Conservation (phyloP, 2,888 invertebrate species). For the Athalia circularis region DNA sequence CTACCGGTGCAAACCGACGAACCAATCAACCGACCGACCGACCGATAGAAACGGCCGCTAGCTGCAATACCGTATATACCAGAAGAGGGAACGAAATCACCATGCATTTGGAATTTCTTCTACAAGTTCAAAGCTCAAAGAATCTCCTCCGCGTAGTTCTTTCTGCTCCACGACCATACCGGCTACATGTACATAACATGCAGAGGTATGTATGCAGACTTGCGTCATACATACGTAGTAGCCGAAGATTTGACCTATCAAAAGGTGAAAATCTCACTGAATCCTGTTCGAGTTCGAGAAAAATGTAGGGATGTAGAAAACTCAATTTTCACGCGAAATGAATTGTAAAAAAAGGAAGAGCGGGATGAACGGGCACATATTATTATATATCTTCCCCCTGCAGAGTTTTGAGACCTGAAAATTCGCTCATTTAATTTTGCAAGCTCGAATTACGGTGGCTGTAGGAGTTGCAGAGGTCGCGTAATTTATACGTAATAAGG, state of each 20-base stretch:
- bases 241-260: not conserved
- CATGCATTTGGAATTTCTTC: conserved; percentile 14
- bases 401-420: conserved; percentile 3
- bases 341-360: not conserved
- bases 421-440: conserved; percentile 10
- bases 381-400: not conserved
- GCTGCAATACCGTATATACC: too few species aligned
- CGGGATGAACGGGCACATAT: not conserved
- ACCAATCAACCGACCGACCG: too few species aligned
- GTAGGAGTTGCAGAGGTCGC: conserved; percentile 30
- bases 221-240: not conserved
- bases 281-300: not conserved
- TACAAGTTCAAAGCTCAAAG: conserved; percentile 2
- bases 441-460: conserved; percentile 23
- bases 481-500: conserved; percentile 27
- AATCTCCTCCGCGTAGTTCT: too few species aligned
- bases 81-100: not conserved
- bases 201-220: not conserved
- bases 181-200: too few species aligned
- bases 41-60: too few species aligned
- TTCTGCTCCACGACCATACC: too few species aligned
- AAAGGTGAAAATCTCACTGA: not conserved
- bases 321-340: too few species aligned
- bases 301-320: not conserved
- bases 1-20: not conserved